Base-by-base conservation (phyloP, 2,888 invertebrate species). In the Plagodis dolabraria region DNA sequence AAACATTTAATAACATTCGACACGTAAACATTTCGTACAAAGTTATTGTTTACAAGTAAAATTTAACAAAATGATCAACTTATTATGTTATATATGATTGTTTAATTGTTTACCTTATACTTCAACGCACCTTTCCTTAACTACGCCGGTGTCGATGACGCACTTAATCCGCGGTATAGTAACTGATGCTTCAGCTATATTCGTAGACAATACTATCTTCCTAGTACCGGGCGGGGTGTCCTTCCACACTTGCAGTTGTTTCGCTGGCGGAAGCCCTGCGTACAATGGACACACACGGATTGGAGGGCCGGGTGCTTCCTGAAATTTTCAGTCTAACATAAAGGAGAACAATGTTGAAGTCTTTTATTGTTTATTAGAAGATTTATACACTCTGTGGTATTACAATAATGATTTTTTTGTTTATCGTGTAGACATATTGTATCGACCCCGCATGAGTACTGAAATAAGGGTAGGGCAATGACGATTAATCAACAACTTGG, bases 101-200 rank as follows among this genome's bases (percentile, higher is more conserved):
- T 33, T 57, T 22, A 51, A 45, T 52, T 33, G 52, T 56, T 55
- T 53, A 56, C 53, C 53, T 59, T 56, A 53, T 50, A 47, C 33
- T 45, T 44, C 11, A 59, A 67, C 67, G 77, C 85, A 96, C 95
- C 96, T 96, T 67, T 96, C 95, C 92, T 99, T 99, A 0, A 98
- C 98, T 84, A 96, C 96, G 0, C 99, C 99, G 57, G 97, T 95
- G 80, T 99, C 99, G 58, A 99, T 96, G 8, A 99, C 98, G 89
- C 95, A 97, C 75, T 96, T 96, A 69, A 99, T 96, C 53, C 97
- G 97, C 57, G 96, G 96, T 71, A 99, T 99, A 0, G 99, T 99
- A 35, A 99, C 95, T 4, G 99, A 99, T 0, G 99, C 98, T 92
- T 99, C 99, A 0, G 99, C 99, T 67, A 99, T 97, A 85, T 99